Evolutionary conservation across 1,140 invertebrate species (phyloP).

Genomic region (Zaprionus camerounensis): DNA sequence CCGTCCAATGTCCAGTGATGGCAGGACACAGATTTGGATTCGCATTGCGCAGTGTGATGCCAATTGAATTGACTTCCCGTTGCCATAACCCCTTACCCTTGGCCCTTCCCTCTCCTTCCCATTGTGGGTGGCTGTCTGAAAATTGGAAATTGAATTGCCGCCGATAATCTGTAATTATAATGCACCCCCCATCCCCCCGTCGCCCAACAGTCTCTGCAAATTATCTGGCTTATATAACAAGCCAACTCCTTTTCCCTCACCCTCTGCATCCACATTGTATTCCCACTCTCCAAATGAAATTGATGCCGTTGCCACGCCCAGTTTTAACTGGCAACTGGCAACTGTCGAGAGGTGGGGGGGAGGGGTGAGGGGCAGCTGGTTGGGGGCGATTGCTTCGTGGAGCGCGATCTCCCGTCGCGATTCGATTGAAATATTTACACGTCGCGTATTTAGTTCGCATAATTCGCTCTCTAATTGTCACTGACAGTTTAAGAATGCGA

Average conservation of each 20-base stretch:
- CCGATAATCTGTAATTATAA: constrained; percentile 69
- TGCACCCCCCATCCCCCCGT: constrained; percentile 1
- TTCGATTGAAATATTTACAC: constrained; percentile 43
- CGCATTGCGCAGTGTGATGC: background rate
- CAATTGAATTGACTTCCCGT: background rate
- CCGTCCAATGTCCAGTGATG: background rate
- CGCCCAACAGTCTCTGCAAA: constrained; percentile 10
- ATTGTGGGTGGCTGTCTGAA: constrained; percentile 12
- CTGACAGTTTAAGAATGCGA: constrained; percentile 66
- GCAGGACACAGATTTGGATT: background rate
- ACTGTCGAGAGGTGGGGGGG: background rate
- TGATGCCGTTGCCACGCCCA: constrained; percentile 51
- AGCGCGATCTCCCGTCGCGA: constrained; percentile 25
- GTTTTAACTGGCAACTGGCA: constrained; percentile 1
- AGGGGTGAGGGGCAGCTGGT: background rate
- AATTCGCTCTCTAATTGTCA: constrained; percentile 74
- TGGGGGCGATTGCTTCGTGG: constrained; percentile 8
- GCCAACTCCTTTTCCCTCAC: background rate
- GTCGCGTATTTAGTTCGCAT: constrained; percentile 73
- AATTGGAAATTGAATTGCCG: constrained; percentile 35
- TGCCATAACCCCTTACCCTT: background rate
- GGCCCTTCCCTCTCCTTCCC: background rate
- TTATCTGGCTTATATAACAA: constrained; percentile 35
- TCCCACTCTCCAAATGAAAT: background rate
- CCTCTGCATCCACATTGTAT: background rate